Evolutionary conservation across 2,113 vertebrate species (phyloP), one percentile per base, ranked within the genome.

Genomic region (Lagopus leucura): DNA sequence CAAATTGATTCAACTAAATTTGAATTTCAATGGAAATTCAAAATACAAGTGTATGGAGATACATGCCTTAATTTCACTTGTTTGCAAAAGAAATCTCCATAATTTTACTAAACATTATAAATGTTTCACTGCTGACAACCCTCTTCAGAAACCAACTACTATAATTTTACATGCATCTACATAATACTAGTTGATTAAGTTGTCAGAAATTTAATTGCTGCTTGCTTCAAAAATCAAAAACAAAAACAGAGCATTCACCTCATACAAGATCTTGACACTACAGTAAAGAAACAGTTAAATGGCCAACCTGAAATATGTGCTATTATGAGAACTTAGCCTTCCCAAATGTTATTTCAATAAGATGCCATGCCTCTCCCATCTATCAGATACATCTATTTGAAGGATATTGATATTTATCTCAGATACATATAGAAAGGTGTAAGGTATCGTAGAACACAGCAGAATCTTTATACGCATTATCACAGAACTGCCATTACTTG

Each of bases 81-180:
- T 96, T 94, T 96, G 90, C 55, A 77, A 94, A 89, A 90, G 65
- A 28, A 22, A 11, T 60, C 6, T 60, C 7, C 6, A 0, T 71
- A 95, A 95, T 88, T 95, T 94, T 91, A 88, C 90, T 82, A 91
- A 96, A 83, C 30, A 86, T 92, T 82, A 89, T 94, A 86, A 96
- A 95, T 76, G 81, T 95, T 90, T 61, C 82, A 60, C 65, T 96
- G 72, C 96, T 93, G 90, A 94, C 89, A 94, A 13, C 70, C 74
- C 73, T 89, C 91, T 95, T 93, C 78, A 96, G 87, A 82, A 78
- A 89, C 69, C 78, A 93, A 67, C 82, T 78, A 77, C 92, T 90
- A 77, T 94, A 95, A 95, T 96, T 96, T 96, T n/a, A 83, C 76
- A 61, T 32, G 64, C 76, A 92, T 96, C 96, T 94, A 67, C 95